These are phyloP conservation scores for Eumeta japonica DNA, from an alignment of 1,140 invertebrate genomes.

Conservation along the genomic window DNA sequence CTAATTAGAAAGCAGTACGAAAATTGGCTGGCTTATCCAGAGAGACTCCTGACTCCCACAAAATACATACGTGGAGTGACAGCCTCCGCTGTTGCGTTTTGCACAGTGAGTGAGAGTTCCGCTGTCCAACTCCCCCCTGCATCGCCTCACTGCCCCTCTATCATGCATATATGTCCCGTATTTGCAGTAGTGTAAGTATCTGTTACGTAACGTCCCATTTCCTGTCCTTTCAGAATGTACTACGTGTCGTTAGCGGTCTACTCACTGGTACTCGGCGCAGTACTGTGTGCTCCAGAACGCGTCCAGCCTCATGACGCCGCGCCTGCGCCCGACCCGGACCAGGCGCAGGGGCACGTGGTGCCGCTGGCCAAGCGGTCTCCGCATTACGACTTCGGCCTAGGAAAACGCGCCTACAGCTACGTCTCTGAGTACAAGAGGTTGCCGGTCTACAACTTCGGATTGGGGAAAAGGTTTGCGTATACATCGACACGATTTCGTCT, in stretches of 20 bases:
- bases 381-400: slow-evolving; percentile 50
- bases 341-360: slow-evolving; percentile 12
- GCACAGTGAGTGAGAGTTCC: too few relatives aligned
- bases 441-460: slow-evolving; percentile 66
- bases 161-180: too few relatives aligned
- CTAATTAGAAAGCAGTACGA: too few relatives aligned
- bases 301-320: slow-evolving; percentile 12
- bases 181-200: too few relatives aligned
- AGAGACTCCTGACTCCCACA: too few relatives aligned
- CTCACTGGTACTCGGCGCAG: slow-evolving; percentile 27
- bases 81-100: too few relatives aligned
- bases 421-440: slow-evolving; percentile 66
- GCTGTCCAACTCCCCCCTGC: too few relatives aligned
- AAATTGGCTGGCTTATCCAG: too few relatives aligned
- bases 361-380: slow-evolving; percentile 43
- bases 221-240: slow-evolving; percentile 34
- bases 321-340: slow-evolving; percentile 12
- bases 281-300: slow-evolving; percentile 28
- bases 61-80: too few relatives aligned
- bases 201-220: too few relatives aligned
- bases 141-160: too few relatives aligned
- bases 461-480: slow-evolving; percentile 59
- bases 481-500: too few relatives aligned
- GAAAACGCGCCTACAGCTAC: slow-evolving; percentile 64
- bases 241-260: slow-evolving; percentile 24